Base-by-base conservation (phyloP, 2,797 vertebrate genomes). In the Microctenopoma stevenorrisi region DNA sequence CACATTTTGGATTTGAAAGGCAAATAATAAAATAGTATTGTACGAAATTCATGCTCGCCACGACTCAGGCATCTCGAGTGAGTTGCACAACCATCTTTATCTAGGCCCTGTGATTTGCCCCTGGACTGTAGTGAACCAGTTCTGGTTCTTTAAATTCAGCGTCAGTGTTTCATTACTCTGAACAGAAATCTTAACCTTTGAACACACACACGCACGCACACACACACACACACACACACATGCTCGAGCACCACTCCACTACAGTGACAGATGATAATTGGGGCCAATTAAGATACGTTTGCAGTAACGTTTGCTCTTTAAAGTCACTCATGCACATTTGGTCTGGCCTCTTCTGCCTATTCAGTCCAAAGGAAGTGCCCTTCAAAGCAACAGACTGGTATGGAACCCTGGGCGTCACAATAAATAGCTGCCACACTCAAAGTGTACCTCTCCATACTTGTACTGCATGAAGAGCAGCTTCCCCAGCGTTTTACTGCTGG, bases 111-210 rank as follows among this genome's bases (percentile, higher is more conserved):
- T 44, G 66, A 68, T 74, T 81, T 72, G 54, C 50, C 40, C 37
- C 26, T 37, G 37, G 5, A 52, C 57, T 53, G 38, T 13, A 66
- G 68, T 37, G 28, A 28, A 58, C 74, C 76, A 76, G 58, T 22
- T 25, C 40, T 40, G 37, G 46, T 74, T 65, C 57, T 68, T 78
- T 61, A 54, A 68, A 72, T 84, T 83, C 68, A 87, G 62, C 78
- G 78, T 72, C 72, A 76, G 40, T 46, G 71, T 84, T 89, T 90
- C 79, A 89, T 91, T 79, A 86, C 59, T 53, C 64, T 46, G 69
- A 86, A 88, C 88, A 88, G 81, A 86, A 87, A 86, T 75, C 79
- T 84, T 91, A 90, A 94, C 91, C 91, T 91, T 92, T 92, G 72
- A 90, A 84, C 89, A 81, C 50, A 72, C 69, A 79, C 58, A 70